Conservation (phyloP, 2,113 vertebrate genomes). For the Emydura subglobosa region DNA sequence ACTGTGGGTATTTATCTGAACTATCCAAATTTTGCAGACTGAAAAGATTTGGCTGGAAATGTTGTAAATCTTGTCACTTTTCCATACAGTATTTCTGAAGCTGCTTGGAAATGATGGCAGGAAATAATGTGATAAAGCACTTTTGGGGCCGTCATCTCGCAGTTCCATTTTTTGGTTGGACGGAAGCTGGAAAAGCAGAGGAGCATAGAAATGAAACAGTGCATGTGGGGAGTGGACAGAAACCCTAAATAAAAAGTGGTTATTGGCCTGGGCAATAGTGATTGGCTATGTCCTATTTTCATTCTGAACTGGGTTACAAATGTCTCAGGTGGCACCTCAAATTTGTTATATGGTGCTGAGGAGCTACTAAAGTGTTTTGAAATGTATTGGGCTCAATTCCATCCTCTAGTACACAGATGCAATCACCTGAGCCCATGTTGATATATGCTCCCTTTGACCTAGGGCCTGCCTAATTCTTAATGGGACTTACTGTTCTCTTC, state of each 20-base stretch:
- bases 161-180: background rate
- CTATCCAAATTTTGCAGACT: background rate
- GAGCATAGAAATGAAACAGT: background rate
- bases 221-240: background rate
- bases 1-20: background rate
- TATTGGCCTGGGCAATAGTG: background rate
- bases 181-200: background rate
- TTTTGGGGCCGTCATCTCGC: background rate
- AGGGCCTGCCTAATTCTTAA: too few relatives aligned
- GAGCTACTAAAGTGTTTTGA: too few relatives aligned
- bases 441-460: too few relatives aligned
- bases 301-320: background rate
- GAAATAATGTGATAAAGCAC: background rate
- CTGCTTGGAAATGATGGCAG: background rate
- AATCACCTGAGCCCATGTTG: too few relatives aligned
- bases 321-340: background rate
- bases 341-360: background rate
- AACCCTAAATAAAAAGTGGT: background rate
- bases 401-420: too few relatives aligned
- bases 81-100: background rate
- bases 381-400: too few relatives aligned
- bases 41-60: background rate
- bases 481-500: too few relatives aligned
- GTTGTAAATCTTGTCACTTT: background rate
- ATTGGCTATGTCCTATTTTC: background rate